Conservation (phyloP, 2,113 vertebrate genomes). For the Ranitomeya variabilis region DNA sequence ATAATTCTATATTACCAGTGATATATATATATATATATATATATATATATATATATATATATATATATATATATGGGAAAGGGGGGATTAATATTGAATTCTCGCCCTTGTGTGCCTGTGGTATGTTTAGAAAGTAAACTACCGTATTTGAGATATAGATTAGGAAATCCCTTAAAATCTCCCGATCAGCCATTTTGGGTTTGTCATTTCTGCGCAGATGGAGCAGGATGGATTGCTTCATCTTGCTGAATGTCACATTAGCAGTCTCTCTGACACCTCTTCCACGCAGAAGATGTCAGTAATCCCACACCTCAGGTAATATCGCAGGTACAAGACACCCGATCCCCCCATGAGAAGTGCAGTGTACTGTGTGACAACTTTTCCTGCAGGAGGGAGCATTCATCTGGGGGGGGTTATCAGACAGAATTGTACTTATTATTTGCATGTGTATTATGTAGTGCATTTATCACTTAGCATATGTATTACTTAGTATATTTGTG, state of each 20-base stretch:
- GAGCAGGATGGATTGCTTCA: background rate
- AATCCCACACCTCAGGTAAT: conserved; percentile 40
- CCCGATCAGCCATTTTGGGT: background rate
- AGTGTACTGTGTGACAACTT: background rate
- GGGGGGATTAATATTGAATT: too few relatives aligned
- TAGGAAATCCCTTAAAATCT: background rate
- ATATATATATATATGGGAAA: too few relatives aligned
- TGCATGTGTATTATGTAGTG: background rate
- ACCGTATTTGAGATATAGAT: background rate
- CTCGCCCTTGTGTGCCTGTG: too few relatives aligned
- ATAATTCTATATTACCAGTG: too few relatives aligned
- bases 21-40: too few relatives aligned
- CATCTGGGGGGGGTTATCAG: too few relatives aligned
- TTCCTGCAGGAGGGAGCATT: background rate
- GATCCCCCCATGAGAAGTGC: background rate
- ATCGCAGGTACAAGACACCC: conserved; percentile 40
- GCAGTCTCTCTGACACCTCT: conserved; percentile 18
- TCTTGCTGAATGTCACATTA: background rate
- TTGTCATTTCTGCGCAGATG: background rate
- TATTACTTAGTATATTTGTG: too few relatives aligned
- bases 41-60: too few relatives aligned
- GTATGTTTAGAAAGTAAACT: too few relatives aligned
- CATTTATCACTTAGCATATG: too few relatives aligned
- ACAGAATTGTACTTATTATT: background rate
- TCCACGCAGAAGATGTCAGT: conserved; percentile 22